These are phyloP conservation scores for Ectobius pallidus DNA, from an alignment of 2,888 invertebrate species.

Conservation along the genomic window DNA sequence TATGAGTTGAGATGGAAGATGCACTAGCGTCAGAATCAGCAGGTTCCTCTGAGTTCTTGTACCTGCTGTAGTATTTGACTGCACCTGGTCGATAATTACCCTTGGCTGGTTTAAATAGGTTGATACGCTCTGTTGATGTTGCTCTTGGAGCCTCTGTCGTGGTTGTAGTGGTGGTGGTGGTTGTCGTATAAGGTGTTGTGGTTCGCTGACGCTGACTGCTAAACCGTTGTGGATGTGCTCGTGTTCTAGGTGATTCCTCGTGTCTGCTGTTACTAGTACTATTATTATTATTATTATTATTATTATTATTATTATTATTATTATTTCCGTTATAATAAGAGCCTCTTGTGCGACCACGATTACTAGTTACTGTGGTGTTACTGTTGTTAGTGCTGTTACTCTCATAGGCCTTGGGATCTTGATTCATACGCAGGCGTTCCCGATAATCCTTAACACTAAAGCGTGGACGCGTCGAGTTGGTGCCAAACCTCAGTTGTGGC, in stretches of 20 bases:
- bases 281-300: not conserved
- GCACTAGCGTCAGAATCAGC: constrained; percentile 20
- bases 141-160: constrained; percentile 6
- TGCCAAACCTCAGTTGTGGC: constrained; percentile 23
- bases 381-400: not conserved
- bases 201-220: not conserved
- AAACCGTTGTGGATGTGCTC: not conserved
- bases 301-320: not conserved
- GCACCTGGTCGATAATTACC: constrained; percentile 46
- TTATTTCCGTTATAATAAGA: constrained; percentile 22
- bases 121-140: constrained; percentile 23
- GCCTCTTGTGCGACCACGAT: constrained; percentile 20
- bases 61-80: constrained; percentile 49
- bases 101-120: constrained; percentile 39
- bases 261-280: not conserved
- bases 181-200: not conserved
- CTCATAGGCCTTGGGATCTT: not conserved
- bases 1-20: constrained; percentile 24
- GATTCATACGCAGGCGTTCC: constrained; percentile 57
- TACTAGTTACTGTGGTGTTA: not conserved
- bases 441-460: constrained; percentile 81
- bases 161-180: constrained; percentile 30
- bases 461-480: constrained; percentile 65
- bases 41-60: constrained; percentile 44
- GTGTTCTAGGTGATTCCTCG: not conserved